phyloP scores from a whole-genome alignment of 2,797 vertebrate genomes.

The Pteronotus mesoamericanus region DNA sequence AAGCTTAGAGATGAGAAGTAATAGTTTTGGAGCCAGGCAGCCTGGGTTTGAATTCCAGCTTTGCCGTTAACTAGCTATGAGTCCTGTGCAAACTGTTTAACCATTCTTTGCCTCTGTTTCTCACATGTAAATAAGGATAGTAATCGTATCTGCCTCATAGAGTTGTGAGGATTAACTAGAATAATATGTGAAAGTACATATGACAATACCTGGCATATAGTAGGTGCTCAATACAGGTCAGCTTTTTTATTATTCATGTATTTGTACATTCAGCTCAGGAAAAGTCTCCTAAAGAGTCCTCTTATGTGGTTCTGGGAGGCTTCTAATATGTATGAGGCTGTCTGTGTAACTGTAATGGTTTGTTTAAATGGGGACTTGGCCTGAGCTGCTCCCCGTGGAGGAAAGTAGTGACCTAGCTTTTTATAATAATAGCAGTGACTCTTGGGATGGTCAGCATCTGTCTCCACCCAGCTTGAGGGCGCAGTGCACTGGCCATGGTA shows the following conservation, averaged over 20 bases:
- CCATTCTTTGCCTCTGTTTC: neutral
- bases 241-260: neutral
- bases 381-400: neutral
- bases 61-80: neutral
- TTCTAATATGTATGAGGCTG: neutral
- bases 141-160: neutral
- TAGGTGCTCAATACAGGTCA: neutral
- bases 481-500: neutral
- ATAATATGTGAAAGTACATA: neutral
- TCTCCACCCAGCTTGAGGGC: no score
- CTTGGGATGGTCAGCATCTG: neutral
- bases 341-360: neutral
- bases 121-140: neutral
- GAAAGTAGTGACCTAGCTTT: neutral
- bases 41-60: neutral
- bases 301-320: neutral
- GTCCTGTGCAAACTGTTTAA: neutral
- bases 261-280: neutral
- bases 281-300: neutral
- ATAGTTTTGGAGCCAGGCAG: neutral
- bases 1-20: neutral
- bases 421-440: neutral
- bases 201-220: rapidly evolving
- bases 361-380: neutral
- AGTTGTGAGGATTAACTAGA: neutral